Evolutionary conservation across 2,113 vertebrate species (phyloP).

Genomic region (Larimichthys crocea): DNA sequence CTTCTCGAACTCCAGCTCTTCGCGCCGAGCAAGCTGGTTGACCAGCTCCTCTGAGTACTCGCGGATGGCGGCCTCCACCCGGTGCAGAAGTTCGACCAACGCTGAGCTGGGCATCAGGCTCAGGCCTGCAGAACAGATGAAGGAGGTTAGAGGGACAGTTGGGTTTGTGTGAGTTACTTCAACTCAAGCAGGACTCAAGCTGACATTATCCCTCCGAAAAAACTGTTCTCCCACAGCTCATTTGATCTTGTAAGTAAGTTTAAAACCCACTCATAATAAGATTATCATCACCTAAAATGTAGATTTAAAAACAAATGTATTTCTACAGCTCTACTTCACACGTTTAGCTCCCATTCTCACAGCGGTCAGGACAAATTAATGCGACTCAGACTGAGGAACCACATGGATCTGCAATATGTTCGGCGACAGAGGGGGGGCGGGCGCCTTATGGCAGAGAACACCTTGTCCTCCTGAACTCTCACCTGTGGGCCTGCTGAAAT

Average conservation of each 20-base stretch:
- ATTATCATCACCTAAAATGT: neutral
- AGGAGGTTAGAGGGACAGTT: neutral
- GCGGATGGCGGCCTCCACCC: slow-evolving; percentile 87
- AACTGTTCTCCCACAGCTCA: neutral
- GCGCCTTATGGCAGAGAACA: slow-evolving; percentile 2
- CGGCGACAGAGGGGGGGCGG: neutral
- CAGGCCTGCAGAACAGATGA: slow-evolving; percentile 81
- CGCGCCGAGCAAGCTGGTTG: slow-evolving; percentile 90
- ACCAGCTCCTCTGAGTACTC: slow-evolving; percentile 93
- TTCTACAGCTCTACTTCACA: neutral
- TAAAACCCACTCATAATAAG: neutral
- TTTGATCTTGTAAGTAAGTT: neutral
- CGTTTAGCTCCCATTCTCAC: neutral
- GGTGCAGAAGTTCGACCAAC: slow-evolving; percentile 86
- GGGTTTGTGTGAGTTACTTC: neutral
- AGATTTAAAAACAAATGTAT: neutral
- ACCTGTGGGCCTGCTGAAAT: neutral
- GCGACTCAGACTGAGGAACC: neutral
- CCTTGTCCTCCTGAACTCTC: slow-evolving; percentile 24
- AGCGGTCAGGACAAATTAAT: neutral
- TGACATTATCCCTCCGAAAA: neutral
- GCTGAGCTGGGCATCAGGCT: slow-evolving; percentile 87
- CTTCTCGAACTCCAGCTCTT: slow-evolving; percentile 95
- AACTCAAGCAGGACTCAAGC: no score
- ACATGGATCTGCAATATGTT: slow-evolving; percentile 17